phyloP scores from a whole-genome alignment of 2,113 vertebrate species.

The Mixornis gularis region DNA sequence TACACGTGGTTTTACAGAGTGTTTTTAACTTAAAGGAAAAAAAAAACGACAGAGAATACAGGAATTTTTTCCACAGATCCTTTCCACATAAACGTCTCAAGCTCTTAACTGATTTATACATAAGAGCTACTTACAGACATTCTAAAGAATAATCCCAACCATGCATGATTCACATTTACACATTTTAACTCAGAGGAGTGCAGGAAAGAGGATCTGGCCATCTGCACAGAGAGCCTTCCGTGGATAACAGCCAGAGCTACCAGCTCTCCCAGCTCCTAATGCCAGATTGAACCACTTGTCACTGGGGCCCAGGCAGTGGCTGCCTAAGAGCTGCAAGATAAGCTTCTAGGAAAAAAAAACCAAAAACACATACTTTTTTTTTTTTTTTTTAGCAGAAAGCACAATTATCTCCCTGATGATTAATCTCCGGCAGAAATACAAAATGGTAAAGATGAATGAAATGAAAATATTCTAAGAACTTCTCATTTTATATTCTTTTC shows the following conservation, averaged over 20 bases:
- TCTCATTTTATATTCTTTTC: neutral
- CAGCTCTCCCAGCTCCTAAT: constrained; percentile 13
- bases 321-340: neutral
- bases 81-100: constrained; percentile 7
- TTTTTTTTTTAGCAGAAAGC: neutral
- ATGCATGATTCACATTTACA: constrained; percentile 23
- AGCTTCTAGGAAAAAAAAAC: neutral
- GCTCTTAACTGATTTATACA: constrained; percentile 3
- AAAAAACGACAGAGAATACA: neutral
- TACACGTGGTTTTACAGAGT: neutral
- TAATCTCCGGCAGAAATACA: neutral
- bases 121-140: constrained; percentile 26
- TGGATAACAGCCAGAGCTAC: neutral
- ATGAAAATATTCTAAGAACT: neutral
- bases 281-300: constrained; percentile 14
- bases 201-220: constrained; percentile 36
- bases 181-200: neutral
- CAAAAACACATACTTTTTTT: neutral
- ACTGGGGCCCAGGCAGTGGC: neutral
- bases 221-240: neutral
- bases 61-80: neutral
- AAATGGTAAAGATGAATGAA: neutral
- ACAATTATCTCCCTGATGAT: neutral
- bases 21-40: neutral
- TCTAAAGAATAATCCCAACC: constrained; percentile 31